phyloP scores from a whole-genome alignment of 2,888 invertebrate genomes.

The Eupithecia tripunctaria region DNA sequence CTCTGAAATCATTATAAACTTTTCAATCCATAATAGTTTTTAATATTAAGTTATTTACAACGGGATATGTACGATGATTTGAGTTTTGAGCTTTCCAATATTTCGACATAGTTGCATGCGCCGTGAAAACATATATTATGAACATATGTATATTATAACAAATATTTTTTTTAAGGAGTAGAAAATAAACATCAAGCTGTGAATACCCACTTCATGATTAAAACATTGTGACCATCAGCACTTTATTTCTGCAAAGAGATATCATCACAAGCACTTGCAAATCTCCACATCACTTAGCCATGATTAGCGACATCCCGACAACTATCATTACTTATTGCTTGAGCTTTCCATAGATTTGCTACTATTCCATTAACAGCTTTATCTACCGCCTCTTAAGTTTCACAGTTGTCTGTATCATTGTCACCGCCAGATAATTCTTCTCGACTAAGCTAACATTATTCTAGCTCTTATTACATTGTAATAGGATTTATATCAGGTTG shows the following conservation, averaged over 20 bases:
- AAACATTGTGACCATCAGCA: constrained; percentile 12
- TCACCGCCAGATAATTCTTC: constrained; percentile 16
- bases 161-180: neutral
- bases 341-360: constrained; percentile 56
- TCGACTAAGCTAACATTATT: constrained; percentile 15
- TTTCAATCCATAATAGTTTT: too few species aligned
- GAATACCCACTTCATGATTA: constrained; percentile 2
- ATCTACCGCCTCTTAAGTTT: constrained; percentile 19
- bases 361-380: constrained; percentile 27
- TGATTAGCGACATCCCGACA: constrained; percentile 64
- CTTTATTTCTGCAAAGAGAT: constrained; percentile 26
- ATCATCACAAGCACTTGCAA: constrained; percentile 43
- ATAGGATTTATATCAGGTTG: constrained; percentile 46
- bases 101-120: too few species aligned
- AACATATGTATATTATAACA: too few species aligned
- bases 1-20: neutral
- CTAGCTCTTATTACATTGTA: constrained; percentile 38
- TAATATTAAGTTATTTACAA: too few species aligned
- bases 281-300: constrained; percentile 54
- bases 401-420: constrained; percentile 23
- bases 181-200: neutral
- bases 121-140: too few species aligned
- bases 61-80: too few species aligned
- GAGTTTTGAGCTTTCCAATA: too few species aligned
- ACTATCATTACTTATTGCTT: constrained; percentile 58